Percentiles rank a stretch among this genome's conserved stretches.
Evolutionary conservation across 1,140 invertebrate genomes (phyloP).

Genomic region (Drosophila lacertosa): DNA sequence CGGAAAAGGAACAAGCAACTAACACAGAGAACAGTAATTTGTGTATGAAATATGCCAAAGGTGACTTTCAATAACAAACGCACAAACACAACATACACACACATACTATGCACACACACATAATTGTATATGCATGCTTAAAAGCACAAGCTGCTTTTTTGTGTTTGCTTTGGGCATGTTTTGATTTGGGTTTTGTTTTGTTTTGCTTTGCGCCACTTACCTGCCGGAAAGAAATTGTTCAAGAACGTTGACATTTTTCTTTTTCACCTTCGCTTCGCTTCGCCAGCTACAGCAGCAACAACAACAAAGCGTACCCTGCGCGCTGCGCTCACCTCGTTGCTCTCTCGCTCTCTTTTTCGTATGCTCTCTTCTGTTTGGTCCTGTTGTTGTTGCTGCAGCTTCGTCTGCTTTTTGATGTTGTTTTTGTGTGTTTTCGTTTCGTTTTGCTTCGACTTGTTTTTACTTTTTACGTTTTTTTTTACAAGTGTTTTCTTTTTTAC

Average conservation of each 20-base stretch:
- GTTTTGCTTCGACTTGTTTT: constrained; percentile 1
- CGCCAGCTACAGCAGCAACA: constrained; percentile 31
- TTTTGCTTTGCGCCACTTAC: constrained; percentile 64
- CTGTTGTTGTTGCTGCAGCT: constrained; percentile 30
- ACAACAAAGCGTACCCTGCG: constrained; percentile 34
- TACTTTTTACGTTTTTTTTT: constrained; percentile 11
- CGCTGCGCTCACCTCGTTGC: constrained; percentile 21
- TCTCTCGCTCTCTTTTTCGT: constrained; percentile 22
- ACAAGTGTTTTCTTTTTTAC: constrained; percentile 14
- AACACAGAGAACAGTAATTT: constrained; percentile 23
- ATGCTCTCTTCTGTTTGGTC: constrained; percentile 25
- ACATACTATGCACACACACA: neutral
- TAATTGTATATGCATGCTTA: neutral
- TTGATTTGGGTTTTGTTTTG: constrained; percentile 42
- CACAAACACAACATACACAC: neutral
- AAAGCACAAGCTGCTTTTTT: constrained; percentile 25
- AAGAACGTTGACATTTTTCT: constrained; percentile 83
- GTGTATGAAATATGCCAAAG: constrained; percentile 68
- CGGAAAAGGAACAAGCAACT: constrained; percentile 32
- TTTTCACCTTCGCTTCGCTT: constrained; percentile 48
- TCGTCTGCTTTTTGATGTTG: constrained; percentile 11
- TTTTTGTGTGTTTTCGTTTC: constrained; percentile 21
- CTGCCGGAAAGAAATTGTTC: constrained; percentile 84
- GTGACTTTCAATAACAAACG: constrained; percentile 64
- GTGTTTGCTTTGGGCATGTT: constrained; percentile 27